A percentile compares a stretch with the other conserved stretches of the same genome.
phyloP scores from a whole-genome alignment of 2,797 vertebrate species.

The Synaphobranchus kaupii region DNA sequence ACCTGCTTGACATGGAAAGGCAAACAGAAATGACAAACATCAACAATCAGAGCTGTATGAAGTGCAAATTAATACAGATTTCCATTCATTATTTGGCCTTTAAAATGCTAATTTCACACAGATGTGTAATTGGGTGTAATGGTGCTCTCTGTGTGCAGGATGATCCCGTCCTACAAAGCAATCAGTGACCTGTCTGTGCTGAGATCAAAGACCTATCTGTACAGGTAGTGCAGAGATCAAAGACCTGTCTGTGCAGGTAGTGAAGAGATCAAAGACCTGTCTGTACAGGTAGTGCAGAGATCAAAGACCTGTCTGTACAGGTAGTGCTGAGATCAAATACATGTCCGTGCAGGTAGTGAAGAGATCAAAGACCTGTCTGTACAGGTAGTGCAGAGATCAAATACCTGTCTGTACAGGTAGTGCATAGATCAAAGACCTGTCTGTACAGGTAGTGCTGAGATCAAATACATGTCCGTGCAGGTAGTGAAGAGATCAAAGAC shows the following conservation, averaged over 20 bases:
- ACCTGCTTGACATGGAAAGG: neutral
- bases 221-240: too few relatives aligned
- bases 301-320: neutral
- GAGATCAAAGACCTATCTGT: neutral
- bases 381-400: too few relatives aligned
- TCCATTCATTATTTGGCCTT: neutral
- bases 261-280: neutral
- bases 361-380: too few relatives aligned
- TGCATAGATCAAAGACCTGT: too few relatives aligned
- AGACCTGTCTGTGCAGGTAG: too few relatives aligned
- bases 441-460: too few relatives aligned
- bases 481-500: neutral
- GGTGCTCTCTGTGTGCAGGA: neutral
- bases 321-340: neutral
- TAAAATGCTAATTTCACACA: conserved; percentile 23
- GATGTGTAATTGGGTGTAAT: neutral
- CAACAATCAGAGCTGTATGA: neutral
- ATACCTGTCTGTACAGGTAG: neutral
- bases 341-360: too few relatives aligned
- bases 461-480: neutral
- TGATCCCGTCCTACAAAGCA: neutral
- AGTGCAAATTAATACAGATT: conserved; percentile 14
- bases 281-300: too few relatives aligned
- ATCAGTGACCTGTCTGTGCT: neutral
- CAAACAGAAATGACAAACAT: neutral